Percentiles rank a stretch among this genome's conserved stretches.
These are phyloP conservation scores for Tringa solitaria DNA, from an alignment of 2,113 vertebrate genomes.

Conservation along the genomic window DNA sequence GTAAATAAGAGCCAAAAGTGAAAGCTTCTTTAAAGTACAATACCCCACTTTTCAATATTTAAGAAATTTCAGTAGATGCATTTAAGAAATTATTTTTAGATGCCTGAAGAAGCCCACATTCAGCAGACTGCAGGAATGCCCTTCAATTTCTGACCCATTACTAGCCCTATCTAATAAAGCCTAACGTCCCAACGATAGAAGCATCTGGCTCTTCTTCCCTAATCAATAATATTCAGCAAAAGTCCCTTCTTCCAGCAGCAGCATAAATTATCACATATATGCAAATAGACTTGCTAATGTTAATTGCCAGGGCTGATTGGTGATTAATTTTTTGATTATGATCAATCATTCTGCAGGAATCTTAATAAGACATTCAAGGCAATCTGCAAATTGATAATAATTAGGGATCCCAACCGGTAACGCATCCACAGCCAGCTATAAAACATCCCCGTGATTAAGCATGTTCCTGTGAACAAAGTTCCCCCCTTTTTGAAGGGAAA, in stretches of 20 bases:
- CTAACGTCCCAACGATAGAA: not conserved
- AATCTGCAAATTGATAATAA: constrained; percentile 67
- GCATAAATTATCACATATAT: constrained; percentile 73
- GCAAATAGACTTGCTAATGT: constrained; percentile 71
- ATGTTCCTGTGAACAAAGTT: not conserved
- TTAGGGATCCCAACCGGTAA: constrained; percentile 39
- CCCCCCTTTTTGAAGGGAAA: not conserved
- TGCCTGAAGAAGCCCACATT: not conserved
- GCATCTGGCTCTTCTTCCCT: constrained; percentile 48
- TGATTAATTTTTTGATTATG: constrained; percentile 78
- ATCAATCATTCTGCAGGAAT: constrained; percentile 68
- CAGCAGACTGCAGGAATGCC: not conserved
- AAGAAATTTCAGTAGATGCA: not conserved
- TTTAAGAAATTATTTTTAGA: not conserved
- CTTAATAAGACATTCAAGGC: constrained; percentile 61
- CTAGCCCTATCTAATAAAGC: not conserved
- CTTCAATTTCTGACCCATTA: not conserved
- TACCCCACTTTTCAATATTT: not conserved
- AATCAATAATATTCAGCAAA: constrained; percentile 69
- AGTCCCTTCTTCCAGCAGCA: constrained; percentile 50
- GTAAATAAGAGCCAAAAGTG: not conserved
- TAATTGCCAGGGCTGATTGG: constrained; percentile 75
- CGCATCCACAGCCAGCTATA: not conserved
- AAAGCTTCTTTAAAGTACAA: not conserved
- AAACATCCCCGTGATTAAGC: not conserved